A percentile compares a stretch with the other conserved stretches of the same genome.
Conservation (phyloP, 2,797 vertebrate genomes). For the Taenioides sp. region DNA sequence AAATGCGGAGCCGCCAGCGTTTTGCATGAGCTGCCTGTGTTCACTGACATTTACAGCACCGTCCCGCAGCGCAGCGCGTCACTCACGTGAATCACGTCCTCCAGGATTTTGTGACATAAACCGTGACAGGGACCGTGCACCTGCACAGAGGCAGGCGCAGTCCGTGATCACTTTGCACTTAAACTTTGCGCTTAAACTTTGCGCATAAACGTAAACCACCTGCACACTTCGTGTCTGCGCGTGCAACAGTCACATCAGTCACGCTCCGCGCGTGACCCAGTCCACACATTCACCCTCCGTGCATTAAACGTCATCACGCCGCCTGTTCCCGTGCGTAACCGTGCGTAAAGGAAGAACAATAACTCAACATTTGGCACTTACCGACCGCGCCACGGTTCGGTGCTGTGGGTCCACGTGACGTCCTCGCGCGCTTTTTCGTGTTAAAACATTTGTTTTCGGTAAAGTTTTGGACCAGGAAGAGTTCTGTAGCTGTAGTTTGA, state of each 20-base stretch:
- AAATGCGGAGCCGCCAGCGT: too few species aligned
- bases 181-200: too few species aligned
- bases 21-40: too few species aligned
- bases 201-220: too few species aligned
- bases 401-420: not conserved
- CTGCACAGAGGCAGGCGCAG: too few species aligned
- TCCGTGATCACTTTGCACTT: too few species aligned
- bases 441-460: conserved; percentile 18
- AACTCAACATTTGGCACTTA: conserved; percentile 26
- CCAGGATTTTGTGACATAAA: too few species aligned
- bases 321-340: conserved; percentile 23
- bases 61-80: too few species aligned
- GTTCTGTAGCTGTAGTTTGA: conserved; percentile 28
- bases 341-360: conserved; percentile 27
- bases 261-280: not conserved
- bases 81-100: too few species aligned
- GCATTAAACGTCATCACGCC: conserved; percentile 37
- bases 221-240: not conserved
- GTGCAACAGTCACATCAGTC: not conserved
- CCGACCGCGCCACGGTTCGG: conserved; percentile 20
- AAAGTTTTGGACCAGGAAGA: conserved; percentile 43
- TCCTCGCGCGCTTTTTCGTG: conserved; percentile 24
- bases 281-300: not conserved
- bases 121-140: too few species aligned
- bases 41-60: too few species aligned